Conservation (phyloP, 2,888 invertebrate genomes). For the Fragum whitleyi region DNA sequence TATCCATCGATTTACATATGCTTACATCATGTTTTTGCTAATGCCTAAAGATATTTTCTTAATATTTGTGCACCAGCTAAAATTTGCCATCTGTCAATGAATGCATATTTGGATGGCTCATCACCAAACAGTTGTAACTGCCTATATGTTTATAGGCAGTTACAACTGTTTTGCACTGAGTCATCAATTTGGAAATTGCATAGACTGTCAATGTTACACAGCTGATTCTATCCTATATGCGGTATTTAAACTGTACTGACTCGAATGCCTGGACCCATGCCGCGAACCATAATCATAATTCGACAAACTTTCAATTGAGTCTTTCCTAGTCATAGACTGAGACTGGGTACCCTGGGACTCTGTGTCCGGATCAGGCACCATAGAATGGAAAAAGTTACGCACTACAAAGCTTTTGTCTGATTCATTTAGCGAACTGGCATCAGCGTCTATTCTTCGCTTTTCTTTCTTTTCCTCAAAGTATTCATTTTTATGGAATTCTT, state of each 20-base stretch:
- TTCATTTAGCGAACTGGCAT: constrained; percentile 75
- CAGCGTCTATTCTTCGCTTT: constrained; percentile 68
- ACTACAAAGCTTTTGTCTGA: constrained; percentile 81
- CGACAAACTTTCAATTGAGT: constrained; percentile 52
- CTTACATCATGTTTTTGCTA: too few relatives aligned
- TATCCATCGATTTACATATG: too few relatives aligned
- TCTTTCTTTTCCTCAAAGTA: constrained; percentile 70
- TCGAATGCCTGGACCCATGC: constrained; percentile 54
- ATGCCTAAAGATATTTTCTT: too few relatives aligned
- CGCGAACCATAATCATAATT: constrained; percentile 53
- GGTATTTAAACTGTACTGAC: constrained; percentile 62
- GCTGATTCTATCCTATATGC: constrained; percentile 63
- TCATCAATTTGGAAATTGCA: too few relatives aligned
- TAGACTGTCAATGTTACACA: constrained; percentile 49
- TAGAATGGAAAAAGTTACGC: constrained; percentile 77
- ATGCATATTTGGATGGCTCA: too few relatives aligned
- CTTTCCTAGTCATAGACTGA: constrained; percentile 62
- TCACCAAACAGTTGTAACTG: too few relatives aligned
- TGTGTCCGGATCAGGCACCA: constrained; percentile 70
- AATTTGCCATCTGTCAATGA: too few relatives aligned
- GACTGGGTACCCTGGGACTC: constrained; percentile 49
- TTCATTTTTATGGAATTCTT: constrained; percentile 19
- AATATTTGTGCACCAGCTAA: too few relatives aligned
- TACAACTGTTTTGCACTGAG: too few relatives aligned
- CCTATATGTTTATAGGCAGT: too few relatives aligned